phyloP scores from a whole-genome alignment of 2,797 vertebrate genomes.

The Antrozous pallidus region DNA sequence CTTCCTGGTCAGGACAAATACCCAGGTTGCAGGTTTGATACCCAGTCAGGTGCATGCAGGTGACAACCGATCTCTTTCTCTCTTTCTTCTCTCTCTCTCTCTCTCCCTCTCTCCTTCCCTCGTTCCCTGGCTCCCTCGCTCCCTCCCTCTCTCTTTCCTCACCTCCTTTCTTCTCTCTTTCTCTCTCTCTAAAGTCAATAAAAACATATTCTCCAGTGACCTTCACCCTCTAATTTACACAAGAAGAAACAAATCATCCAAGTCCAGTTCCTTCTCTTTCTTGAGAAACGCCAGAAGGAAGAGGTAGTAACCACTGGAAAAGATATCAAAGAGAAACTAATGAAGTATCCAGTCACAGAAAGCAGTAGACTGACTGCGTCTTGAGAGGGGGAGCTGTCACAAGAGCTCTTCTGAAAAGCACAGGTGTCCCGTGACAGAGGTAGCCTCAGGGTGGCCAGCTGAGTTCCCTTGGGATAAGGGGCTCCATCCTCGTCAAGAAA shows the following conservation, averaged over 20 bases:
- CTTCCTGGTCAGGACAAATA: background rate
- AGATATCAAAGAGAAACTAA: background rate
- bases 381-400: background rate
- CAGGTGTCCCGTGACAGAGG: background rate
- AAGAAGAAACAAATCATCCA: background rate
- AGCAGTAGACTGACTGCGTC: fast-evolving
- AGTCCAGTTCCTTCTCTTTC: background rate
- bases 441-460: background rate
- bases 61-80: background rate
- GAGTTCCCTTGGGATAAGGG: fast-evolving
- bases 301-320: background rate
- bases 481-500: background rate
- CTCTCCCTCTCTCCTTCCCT: too few species aligned
- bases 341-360: background rate
- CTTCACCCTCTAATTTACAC: background rate
- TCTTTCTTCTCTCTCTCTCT: background rate
- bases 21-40: background rate
- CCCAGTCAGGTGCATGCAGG: background rate
- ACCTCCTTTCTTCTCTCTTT: too few species aligned
- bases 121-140: too few species aligned
- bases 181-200: background rate
- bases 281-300: background rate
- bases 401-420: background rate
- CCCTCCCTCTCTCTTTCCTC: too few species aligned
- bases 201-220: background rate